A percentile compares a stretch with the other conserved stretches of the same genome.
Evolutionary conservation across 2,888 invertebrate species (phyloP).

Genomic region (Catocala fraxini): DNA sequence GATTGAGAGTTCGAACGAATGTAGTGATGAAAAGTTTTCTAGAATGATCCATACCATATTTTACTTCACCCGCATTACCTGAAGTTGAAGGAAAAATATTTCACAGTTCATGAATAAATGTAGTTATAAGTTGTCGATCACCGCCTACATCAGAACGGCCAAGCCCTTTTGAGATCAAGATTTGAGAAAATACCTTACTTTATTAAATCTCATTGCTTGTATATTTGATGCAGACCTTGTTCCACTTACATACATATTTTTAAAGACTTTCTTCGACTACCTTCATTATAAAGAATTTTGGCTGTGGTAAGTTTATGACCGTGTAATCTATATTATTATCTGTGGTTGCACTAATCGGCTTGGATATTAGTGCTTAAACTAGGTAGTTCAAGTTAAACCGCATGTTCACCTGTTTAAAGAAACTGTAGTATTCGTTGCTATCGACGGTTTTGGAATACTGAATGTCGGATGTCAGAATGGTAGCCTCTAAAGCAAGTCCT

Average conservation of each 20-base stretch:
- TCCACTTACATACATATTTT: constrained; percentile 3
- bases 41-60: constrained; percentile 25
- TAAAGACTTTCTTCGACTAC: neutral
- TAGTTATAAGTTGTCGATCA: constrained; percentile 31
- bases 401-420: too few species aligned
- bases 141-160: constrained; percentile 10
- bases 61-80: constrained; percentile 24
- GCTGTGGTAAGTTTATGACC: too few species aligned
- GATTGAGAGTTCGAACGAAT: constrained; percentile 24
- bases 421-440: too few species aligned
- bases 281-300: too few species aligned
- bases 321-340: too few species aligned
- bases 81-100: constrained; percentile 30
- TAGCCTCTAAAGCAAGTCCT: too few species aligned
- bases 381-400: too few species aligned
- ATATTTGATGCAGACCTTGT: constrained; percentile 13
- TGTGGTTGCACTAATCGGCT: too few species aligned
- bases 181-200: constrained; percentile 29
- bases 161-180: constrained; percentile 28
- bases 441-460: too few species aligned
- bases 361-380: too few species aligned
- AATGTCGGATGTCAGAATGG: too few species aligned
- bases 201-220: constrained; percentile 24
- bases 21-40: constrained; percentile 42
- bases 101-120: constrained; percentile 38